Conservation (phyloP, 2,888 invertebrate genomes). For the Kuschelorhynchus macadamiae region DNA sequence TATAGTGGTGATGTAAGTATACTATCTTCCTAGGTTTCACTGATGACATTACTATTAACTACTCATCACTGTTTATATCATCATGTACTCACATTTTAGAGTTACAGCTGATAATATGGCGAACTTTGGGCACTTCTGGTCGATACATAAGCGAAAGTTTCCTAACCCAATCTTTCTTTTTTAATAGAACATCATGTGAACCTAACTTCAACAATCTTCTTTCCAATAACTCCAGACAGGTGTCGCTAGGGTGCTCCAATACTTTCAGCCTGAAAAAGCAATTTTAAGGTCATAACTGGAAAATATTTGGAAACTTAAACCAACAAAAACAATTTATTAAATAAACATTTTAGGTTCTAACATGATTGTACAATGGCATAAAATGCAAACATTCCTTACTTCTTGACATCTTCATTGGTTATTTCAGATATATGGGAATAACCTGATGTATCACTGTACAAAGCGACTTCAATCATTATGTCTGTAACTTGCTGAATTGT, state of each 20-base stretch:
- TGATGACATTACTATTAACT: too few relatives aligned
- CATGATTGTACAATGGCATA: too few relatives aligned
- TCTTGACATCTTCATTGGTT: slow-evolving; percentile 83
- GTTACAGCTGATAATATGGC: slow-evolving; percentile 59
- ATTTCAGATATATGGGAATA: slow-evolving; percentile 80
- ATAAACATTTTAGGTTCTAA: too few relatives aligned
- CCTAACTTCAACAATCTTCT: slow-evolving; percentile 86
- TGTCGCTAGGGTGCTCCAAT: slow-evolving; percentile 88
- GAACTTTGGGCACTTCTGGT: slow-evolving; percentile 62
- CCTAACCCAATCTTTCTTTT: slow-evolving; percentile 84
- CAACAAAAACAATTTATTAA: too few relatives aligned
- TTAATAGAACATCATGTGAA: slow-evolving; percentile 81
- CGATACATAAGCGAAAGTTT: slow-evolving; percentile 69
- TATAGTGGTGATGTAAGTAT: too few relatives aligned
- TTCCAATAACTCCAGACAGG: slow-evolving; percentile 91
- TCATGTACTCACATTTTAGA: slow-evolving; percentile 58
- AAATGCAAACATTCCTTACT: too few relatives aligned
- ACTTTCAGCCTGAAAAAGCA: slow-evolving; percentile 79
- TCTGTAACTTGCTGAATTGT: slow-evolving; percentile 88
- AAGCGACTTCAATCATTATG: slow-evolving; percentile 86
- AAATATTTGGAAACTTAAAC: too few relatives aligned
- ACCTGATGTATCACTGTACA: slow-evolving; percentile 76
- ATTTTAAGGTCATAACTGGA: too few relatives aligned
- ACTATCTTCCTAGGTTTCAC: too few relatives aligned
- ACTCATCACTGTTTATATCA: too few relatives aligned